A percentile compares a stretch with the other conserved stretches of the same genome.
Conservation (phyloP, 2,888 invertebrate genomes). For the Camponotus fellah region DNA sequence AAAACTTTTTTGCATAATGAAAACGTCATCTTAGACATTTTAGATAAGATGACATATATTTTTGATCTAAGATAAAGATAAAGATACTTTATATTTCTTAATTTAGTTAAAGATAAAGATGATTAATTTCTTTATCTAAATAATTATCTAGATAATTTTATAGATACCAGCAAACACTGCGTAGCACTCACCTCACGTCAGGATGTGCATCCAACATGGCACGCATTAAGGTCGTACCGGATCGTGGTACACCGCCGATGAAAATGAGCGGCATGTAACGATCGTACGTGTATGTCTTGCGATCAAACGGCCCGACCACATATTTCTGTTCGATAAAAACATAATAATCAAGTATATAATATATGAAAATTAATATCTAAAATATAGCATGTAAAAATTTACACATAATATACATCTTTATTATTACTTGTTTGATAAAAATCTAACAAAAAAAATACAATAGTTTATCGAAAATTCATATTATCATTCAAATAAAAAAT, state of each 20-base stretch:
- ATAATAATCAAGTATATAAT: neutral
- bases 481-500: neutral
- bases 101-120: too few species aligned
- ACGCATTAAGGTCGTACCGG: conserved; percentile 98
- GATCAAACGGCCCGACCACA: conserved; percentile 88
- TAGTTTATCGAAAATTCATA: neutral
- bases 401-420: neutral
- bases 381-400: neutral
- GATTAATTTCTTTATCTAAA: too few species aligned
- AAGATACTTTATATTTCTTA: too few species aligned
- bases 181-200: conserved; percentile 91
- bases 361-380: neutral
- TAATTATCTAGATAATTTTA: too few species aligned
- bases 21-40: too few species aligned
- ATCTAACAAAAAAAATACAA: neutral
- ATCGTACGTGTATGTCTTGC: conserved; percentile 91
- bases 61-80: too few species aligned
- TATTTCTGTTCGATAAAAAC: conserved; percentile 87
- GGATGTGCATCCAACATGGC: conserved; percentile 99
- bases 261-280: conserved; percentile 97
- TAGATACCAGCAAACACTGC: too few species aligned
- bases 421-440: neutral
- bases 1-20: too few species aligned
- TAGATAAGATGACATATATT: too few species aligned
- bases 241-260: conserved; percentile 99